Evolutionary conservation across 1,140 invertebrate genomes (phyloP).

Genomic region (Leptopilina clavipes): DNA sequence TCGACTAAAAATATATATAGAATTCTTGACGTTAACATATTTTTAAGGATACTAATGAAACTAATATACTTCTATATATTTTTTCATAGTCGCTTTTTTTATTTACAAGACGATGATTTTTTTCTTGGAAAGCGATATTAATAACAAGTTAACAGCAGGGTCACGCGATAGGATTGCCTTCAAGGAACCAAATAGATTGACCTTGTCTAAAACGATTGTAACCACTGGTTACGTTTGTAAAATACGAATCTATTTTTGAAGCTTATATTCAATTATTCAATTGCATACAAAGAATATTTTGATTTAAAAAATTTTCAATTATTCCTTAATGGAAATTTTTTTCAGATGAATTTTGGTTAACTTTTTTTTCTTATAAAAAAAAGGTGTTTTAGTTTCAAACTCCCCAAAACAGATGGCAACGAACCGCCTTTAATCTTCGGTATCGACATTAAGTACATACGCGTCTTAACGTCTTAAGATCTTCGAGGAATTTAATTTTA

Average conservation of each 20-base stretch:
- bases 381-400: background rate
- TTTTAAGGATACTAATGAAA: background rate
- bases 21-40: background rate
- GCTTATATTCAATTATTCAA: too few species aligned
- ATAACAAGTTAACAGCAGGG: slow-evolving; percentile 2
- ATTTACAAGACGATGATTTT: background rate
- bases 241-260: background rate
- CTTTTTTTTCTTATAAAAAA: background rate
- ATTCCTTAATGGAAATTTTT: background rate
- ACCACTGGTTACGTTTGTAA: background rate
- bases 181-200: slow-evolving; percentile 19
- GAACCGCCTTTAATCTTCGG: slow-evolving; percentile 29
- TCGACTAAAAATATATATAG: background rate
- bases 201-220: slow-evolving; percentile 19
- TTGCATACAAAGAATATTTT: too few species aligned
- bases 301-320: too few species aligned
- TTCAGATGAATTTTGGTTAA: background rate
- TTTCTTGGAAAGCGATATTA: background rate
- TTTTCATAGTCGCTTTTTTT: background rate
- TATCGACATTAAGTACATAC: slow-evolving; percentile 14
- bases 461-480: slow-evolving; percentile 11
- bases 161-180: slow-evolving; percentile 5
- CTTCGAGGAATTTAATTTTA: slow-evolving; percentile 33
- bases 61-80: background rate
- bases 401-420: slow-evolving; percentile 19